Base-by-base conservation (phyloP, 92 coral and sea anemone species). In the Phenganax stokvisi region DNA sequence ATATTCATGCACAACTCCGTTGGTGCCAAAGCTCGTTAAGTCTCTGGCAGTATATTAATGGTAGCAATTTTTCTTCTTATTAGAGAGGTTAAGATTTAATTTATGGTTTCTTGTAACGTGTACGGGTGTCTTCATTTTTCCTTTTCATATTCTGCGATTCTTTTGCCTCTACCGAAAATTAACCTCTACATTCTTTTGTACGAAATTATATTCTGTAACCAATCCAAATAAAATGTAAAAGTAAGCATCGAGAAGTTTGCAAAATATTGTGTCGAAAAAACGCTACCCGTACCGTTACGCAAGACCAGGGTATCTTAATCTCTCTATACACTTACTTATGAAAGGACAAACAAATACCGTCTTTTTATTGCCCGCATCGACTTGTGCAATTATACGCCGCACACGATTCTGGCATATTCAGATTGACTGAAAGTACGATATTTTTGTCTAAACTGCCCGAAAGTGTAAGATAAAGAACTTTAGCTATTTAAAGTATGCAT, bases 331-430 rank as follows among this genome's bases (percentile, higher is more conserved):
- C 75, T 70, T 70, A 70, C 75, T 28, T 70, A 70, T 70, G 75
- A 31, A 70, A 62, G 68, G 28, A 62, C 31, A 70, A 70, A 31
- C 75, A 31, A 70, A 44, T 70, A 8, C 54, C 54, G 44, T 37
- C 15, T 52, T 37, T 52, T 12, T 29, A 70, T 15, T 37, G 29
- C 75, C 75, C 75, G 44, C 54, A 54, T 70, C 75, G 29, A 54
- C 15, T 54, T 31, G 16, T 37, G 56, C 54, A 70, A 54, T 70
- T 68, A 68, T 68, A 68, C 51, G 9, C 74, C 4, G 74, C 9
- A 68, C 74, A 68, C 54, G 28, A 68, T 68, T 68, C 74, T n/a
- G 74, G 74, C 74, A 68, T 68, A 10, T 51, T 68, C 29, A 20
- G 25, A 20, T 68, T 68, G 13, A 13, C 0, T 28, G 29, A 28